phyloP scores from a whole-genome alignment of 2,797 vertebrate species.

The Thaleichthys pacificus region DNA sequence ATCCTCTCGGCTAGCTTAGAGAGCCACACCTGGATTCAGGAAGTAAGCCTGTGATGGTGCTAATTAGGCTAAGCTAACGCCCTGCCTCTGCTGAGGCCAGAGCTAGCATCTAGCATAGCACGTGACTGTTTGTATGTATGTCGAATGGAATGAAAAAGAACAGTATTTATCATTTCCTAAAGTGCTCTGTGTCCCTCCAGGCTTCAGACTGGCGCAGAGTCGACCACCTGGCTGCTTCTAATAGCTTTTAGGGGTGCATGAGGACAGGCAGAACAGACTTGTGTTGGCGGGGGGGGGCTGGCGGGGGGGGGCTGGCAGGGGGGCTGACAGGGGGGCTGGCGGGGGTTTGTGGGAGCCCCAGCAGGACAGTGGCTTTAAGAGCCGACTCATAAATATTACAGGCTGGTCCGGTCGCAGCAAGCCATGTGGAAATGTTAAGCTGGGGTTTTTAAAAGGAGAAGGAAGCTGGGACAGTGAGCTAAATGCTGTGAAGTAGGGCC shows the following conservation, averaged over 20 bases:
- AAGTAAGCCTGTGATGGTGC: constrained; percentile 8
- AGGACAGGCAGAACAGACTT: constrained; percentile 50
- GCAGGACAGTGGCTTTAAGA: constrained; percentile 62
- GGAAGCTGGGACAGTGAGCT: constrained; percentile 47
- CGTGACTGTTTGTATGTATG: background rate
- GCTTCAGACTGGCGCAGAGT: constrained; percentile 21
- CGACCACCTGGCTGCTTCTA: constrained; percentile 42
- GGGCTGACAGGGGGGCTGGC: constrained; percentile 8
- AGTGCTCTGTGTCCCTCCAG: constrained; percentile 25
- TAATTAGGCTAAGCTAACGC: background rate
- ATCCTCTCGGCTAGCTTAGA: background rate
- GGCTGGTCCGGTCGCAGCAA: constrained; percentile 50
- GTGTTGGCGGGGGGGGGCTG: constrained; percentile 25
- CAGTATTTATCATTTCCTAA: constrained; percentile 21
- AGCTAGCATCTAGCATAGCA: background rate
- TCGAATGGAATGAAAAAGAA: constrained; percentile 18
- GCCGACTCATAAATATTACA: constrained; percentile 77
- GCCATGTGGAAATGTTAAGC: constrained; percentile 67
- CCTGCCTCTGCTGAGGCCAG: background rate
- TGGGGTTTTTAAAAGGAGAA: constrained; percentile 43
- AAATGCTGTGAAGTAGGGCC: constrained; percentile 31
- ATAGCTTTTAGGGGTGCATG: constrained; percentile 63
- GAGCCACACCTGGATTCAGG: constrained; percentile 12
- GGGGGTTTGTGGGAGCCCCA: constrained; percentile 43
- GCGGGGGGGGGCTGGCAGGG: constrained; percentile 38